Evolutionary conservation across 2,888 invertebrate genomes (phyloP).

Genomic region (Oithona nana): DNA sequence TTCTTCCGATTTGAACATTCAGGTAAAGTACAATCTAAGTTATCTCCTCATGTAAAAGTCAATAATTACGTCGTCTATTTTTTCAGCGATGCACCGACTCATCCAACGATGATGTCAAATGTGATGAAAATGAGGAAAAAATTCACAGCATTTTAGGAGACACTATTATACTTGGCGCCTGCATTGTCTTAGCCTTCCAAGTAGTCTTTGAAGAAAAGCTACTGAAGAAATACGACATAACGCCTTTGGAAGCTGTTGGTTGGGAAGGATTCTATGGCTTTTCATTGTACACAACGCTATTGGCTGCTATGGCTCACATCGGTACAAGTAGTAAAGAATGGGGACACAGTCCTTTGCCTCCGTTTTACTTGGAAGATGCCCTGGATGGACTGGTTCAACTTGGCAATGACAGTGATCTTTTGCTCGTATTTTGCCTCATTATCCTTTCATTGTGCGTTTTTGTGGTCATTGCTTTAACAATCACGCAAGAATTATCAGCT

Average conservation of each 20-base stretch:
- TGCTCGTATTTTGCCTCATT: neutral
- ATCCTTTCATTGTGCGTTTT: neutral
- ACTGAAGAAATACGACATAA: neutral
- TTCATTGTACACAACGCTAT: neutral
- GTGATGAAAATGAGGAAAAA: neutral
- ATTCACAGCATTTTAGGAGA: neutral
- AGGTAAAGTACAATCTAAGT: too few species aligned
- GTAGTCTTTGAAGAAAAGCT: neutral
- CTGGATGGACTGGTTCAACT: neutral
- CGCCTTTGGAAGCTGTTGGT: conserved; percentile 6
- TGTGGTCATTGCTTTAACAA: neutral
- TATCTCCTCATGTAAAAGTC: too few species aligned
- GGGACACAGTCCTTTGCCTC: conserved; percentile 8
- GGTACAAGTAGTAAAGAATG: conserved; percentile 24
- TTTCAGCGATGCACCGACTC: neutral
- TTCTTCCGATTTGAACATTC: neutral
- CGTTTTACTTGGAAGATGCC: neutral
- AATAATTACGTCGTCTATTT: too few species aligned
- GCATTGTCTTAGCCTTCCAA: neutral
- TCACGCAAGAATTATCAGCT: neutral
- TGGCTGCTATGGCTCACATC: conserved; percentile 25
- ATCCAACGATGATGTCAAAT: neutral
- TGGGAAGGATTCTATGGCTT: neutral
- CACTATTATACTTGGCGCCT: neutral
- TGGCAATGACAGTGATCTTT: neutral